phyloP scores from a whole-genome alignment of 2,888 invertebrate genomes.

The Drosophila setosimentum region DNA sequence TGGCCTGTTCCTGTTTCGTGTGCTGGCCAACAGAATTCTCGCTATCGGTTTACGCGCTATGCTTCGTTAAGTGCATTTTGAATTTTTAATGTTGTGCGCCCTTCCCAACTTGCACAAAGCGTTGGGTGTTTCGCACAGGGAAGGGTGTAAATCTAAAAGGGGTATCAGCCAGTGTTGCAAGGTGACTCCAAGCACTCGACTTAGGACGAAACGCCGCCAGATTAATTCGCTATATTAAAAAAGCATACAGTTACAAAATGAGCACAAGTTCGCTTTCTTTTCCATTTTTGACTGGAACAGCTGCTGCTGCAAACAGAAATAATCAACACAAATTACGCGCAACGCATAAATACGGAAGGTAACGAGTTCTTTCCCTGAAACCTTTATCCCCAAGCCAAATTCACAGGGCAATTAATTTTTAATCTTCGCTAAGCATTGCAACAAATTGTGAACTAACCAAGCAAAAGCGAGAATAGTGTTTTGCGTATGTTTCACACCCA shows the following conservation, averaged over 20 bases:
- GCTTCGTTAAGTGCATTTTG: conserved; percentile 79
- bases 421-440: conserved; percentile 71
- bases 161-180: conserved; percentile 22
- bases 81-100: conserved; percentile 71
- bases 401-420: conserved; percentile 69
- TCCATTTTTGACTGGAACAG: conserved; percentile 27
- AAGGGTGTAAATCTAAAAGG: background rate
- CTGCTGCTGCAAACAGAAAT: conserved; percentile 59
- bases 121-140: conserved; percentile 4
- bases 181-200: conserved; percentile 30
- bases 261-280: conserved; percentile 45
- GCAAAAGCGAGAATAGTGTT: conserved; percentile 26
- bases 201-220: conserved; percentile 35
- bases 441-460: conserved; percentile 63
- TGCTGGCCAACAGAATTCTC: conserved; percentile 36
- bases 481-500: conserved; percentile 46
- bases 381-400: conserved; percentile 1
- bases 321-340: conserved; percentile 73
- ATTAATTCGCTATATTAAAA: conserved; percentile 77
- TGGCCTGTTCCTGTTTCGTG: conserved; percentile 7
- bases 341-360: conserved; percentile 56
- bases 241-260: conserved; percentile 61
- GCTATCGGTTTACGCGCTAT: conserved; percentile 79
- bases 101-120: conserved; percentile 52
- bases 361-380: conserved; percentile 3